Conservation (phyloP, 2,888 invertebrate species). For the Spodoptera littoralis region DNA sequence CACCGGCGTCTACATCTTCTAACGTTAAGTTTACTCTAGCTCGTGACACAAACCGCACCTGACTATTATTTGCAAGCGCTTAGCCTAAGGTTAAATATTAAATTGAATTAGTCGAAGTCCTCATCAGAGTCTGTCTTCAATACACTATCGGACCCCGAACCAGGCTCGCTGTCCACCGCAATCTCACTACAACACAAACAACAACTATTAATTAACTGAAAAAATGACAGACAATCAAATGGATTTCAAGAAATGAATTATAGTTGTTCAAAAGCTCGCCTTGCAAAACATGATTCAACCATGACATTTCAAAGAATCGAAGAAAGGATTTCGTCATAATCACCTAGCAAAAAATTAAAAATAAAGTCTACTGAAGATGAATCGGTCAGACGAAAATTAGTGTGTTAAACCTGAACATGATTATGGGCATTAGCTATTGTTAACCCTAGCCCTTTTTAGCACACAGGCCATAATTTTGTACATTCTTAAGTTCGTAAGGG, state of each 20-base stretch:
- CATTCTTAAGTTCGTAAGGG: conserved; percentile 41
- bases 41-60: conserved; percentile 50
- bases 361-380: conserved; percentile 1
- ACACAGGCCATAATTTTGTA: conserved; percentile 38
- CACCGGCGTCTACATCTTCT: conserved; percentile 26
- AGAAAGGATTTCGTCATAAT: conserved; percentile 14
- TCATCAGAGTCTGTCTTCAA: conserved; percentile 86
- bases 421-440: conserved; percentile 38
- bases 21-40: conserved; percentile 25
- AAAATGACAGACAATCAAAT: neutral
- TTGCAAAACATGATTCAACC: neutral
- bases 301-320: conserved; percentile 24
- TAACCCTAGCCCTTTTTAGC: conserved; percentile 40
- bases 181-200: conserved; percentile 71
- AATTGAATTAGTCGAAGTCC: conserved; percentile 78
- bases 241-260: neutral
- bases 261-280: neutral
- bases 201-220: conserved; percentile 1
- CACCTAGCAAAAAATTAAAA: conserved; percentile 6
- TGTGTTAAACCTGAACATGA: conserved; percentile 41
- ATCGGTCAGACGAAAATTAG: conserved; percentile 36
- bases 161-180: conserved; percentile 82
- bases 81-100: conserved; percentile 58
- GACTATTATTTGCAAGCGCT: conserved; percentile 56
- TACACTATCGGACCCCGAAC: conserved; percentile 85